Base-by-base conservation (phyloP, 2,888 invertebrate genomes). In the Omphaloscelis lunosa region DNA sequence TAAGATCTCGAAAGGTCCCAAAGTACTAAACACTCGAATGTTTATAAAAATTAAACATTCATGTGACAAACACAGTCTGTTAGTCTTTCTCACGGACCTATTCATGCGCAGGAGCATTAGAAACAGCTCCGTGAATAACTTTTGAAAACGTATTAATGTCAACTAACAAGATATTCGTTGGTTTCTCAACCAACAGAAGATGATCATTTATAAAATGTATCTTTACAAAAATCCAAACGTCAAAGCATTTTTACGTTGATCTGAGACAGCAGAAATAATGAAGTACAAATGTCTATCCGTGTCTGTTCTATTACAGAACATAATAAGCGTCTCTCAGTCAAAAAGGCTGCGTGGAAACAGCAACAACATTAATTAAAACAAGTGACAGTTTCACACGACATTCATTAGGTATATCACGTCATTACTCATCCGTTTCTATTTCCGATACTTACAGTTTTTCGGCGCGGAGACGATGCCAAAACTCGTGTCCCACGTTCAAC, bases 361-460 rank as follows among this genome's bases (percentile, higher is more conserved):
- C 89, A 85, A 86, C 87, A 92, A 90, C 92, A 96, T 96, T 96
- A 95, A 96, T 96, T 95, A 94, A 93, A 89, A 75, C 89, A 84
- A 89, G 93, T 92, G 96, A 95, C 96, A 94, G 91, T 92, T 93
- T 94, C 95, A 94, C 95, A 95, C 93, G 95, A 93, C 95, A 91
- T 94, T 93, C 94, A 93, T 94, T 94, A 93, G 91, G 90, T 91
- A 91, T 91, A 91, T 90, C 89, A 83, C 90, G 90, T 93, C 95
- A 95, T 96, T 94, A 95, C 86, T 96, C 95, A 95, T 93, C 82
- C 86, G 91, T 89, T 93, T 94, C 96, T 96, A 96, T 96, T 96
- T 95, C 93, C 94, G 93, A 95, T 95, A 92, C 92, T 91, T 91
- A 90, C 92, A 95, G 93, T 95, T 96, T 95, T 95, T 95, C 93